Base-by-base conservation (phyloP, 2,888 invertebrate species). In the Julus scanicus region DNA sequence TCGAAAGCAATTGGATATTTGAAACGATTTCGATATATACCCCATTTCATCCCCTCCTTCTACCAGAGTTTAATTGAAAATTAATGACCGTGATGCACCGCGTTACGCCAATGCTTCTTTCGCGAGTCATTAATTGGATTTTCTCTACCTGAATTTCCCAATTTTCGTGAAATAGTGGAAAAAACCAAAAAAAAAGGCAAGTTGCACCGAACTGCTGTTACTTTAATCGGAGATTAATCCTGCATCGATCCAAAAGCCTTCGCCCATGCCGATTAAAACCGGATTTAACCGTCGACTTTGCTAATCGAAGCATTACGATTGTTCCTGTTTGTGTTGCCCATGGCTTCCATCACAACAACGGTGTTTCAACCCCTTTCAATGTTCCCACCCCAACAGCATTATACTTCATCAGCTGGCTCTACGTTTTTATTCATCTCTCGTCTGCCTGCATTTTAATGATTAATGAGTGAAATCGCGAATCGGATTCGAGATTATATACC, bases 41-140 rank as follows among this genome's bases (percentile, higher is more conserved):
- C 3, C 13, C 37, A 0, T 53, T 53, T 15, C 53, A 13, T 15
- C 44, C 53, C 53, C 53, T 53, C 53, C 80, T 13, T 13, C 20
- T 17, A 80, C 37, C 37, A 13, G 37, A 80, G 80, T 37, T 80
- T 80, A 80, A 80, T 80, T 80, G 80, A 80, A 80, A 80, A 80
- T 37, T 80, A 37, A 80, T 80, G 80, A 80, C 80, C 80, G 80
- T 80, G 80, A 80, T 80, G 80, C 71, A 71, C 71, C 71, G 71
- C 71, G 71, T 71, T 71, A 63, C 63, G 71, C 29, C 29, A 11
- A 11, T 53, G 71, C 71, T 71, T 5, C 20, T 20, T 20, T 63
- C 5, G 63, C 20, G 29, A 71, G 71, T 29, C 71, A 71, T 71
- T 71, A 71, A 71, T 71, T 71, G 71, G 20, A 29, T 29, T 71